Evolutionary conservation across 2,888 invertebrate genomes (phyloP), one percentile per base, ranked within the genome.

Genomic region (Cheilosia vulpina): DNA sequence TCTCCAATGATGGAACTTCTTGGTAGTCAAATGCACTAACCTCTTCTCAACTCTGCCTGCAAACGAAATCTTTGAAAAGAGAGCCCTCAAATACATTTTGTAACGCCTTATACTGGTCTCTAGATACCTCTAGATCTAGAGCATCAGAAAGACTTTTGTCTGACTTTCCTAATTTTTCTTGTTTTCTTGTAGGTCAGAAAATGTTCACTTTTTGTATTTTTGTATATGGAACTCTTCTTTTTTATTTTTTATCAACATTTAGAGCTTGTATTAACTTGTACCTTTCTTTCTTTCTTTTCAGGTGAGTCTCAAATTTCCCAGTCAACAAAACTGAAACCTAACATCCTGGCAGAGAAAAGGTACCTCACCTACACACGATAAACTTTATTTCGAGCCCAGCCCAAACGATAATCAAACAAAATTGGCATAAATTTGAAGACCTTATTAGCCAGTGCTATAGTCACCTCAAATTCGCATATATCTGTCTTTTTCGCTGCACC

Each of bases 381-480:
- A 13, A 38, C 7, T 43, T 1, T n/a, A 5, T 21, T 62, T 11
- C 17, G 38, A 13, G 17, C 19, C 19, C 24, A 43, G 19, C 19
- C 55, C 47, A n/a, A n/a, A n/a, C n/a, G n/a, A n/a, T 31, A 21
- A 7, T 17, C 7, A 31, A 63, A 63, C n/a, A 7, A 13, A 47
- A 63, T 45, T 63, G 34, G 31, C 63, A 79, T 84, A 71, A 79
- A 75, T 66, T 76, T 76, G 58, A 76, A 50, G 47, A 80, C 65
- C 80, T 76, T 75, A 84, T 84, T 71, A 75, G 65, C 11, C 21
- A 79, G 58, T 53, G 38, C 3, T 38, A 13, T 38, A 38, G 13
- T 11, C 38, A 58, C 13, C n/a, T 15, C 38, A 3, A 21, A 50
- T 7, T 34, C 38, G 31, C 60, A 3, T 6, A 17, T 57, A 66